A percentile compares a stretch with the other conserved stretches of the same genome.
These are phyloP conservation scores for Micromys minutus DNA, from an alignment of 2,113 vertebrate genomes.

Conservation along the genomic window DNA sequence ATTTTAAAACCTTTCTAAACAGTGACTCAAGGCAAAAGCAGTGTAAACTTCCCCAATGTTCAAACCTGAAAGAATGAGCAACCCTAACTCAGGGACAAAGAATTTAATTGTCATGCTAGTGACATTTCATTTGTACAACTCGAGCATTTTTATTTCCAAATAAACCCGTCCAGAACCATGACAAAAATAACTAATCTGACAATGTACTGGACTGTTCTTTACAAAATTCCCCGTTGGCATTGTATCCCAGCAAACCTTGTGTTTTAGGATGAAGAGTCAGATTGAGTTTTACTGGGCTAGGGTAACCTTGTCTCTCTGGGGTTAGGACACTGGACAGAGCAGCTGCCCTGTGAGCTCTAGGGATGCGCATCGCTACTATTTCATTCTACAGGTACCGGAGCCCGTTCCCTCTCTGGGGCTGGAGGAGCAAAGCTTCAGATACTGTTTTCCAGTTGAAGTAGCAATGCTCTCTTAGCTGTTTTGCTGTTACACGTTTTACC, in stretches of 20 bases:
- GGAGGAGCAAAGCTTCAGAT: conserved; percentile 18
- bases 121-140: neutral
- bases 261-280: neutral
- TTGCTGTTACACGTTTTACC: conserved; percentile 83
- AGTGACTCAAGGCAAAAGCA: neutral
- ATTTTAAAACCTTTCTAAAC: neutral
- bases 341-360: neutral
- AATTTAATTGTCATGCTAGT: neutral
- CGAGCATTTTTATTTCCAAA: neutral
- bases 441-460: conserved; percentile 57
- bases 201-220: neutral
- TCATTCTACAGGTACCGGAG: conserved; percentile 30
- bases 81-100: neutral
- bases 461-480: conserved; percentile 71
- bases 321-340: neutral
- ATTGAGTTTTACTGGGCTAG: neutral
- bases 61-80: neutral
- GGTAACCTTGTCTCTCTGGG: neutral
- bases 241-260: neutral
- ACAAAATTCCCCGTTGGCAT: neutral
- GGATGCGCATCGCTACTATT: neutral
- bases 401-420: conserved; percentile 14
- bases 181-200: neutral
- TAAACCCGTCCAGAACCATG: conserved; percentile 7
- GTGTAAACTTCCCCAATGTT: neutral